phyloP scores from a whole-genome alignment of 2,113 vertebrate species.

The Capra hircus region DNA sequence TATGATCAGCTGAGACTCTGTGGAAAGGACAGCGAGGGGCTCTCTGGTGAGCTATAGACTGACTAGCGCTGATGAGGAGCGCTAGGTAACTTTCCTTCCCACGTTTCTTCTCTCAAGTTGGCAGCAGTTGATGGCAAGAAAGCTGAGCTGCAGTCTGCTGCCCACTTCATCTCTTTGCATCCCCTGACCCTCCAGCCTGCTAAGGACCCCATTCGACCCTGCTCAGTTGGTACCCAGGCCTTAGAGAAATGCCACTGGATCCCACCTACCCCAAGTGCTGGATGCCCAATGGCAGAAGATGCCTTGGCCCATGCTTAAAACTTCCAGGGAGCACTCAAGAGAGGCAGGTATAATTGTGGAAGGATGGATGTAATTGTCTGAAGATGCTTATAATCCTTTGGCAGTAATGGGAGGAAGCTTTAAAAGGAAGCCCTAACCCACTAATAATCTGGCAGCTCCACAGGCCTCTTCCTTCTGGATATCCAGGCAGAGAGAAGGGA shows the following conservation, averaged over 20 bases:
- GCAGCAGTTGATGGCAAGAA: background rate
- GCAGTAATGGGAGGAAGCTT: background rate
- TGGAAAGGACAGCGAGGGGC: background rate
- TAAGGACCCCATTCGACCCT: background rate
- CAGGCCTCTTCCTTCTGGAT: background rate
- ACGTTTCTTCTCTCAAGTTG: background rate
- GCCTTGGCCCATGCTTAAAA: background rate
- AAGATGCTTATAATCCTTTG: conserved; percentile 29
- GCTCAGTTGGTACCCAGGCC: background rate
- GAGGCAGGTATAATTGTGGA: conserved; percentile 11
- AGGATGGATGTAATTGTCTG: conserved; percentile 30
- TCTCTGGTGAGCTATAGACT: background rate
- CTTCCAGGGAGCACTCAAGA: background rate
- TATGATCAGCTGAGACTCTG: background rate
- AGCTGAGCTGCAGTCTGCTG: background rate
- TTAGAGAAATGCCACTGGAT: background rate
- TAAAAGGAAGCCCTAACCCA: conserved; percentile 43
- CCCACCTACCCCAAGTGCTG: background rate
- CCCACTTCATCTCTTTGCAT: background rate
- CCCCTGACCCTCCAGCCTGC: background rate
- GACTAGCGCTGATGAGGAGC: background rate
- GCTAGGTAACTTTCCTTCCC: background rate
- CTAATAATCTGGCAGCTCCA: conserved; percentile 30
- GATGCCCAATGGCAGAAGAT: background rate
- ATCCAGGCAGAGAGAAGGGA: background rate